These are phyloP conservation scores for Linepithema humile DNA, from an alignment of 1,140 invertebrate genomes.

Conservation along the genomic window DNA sequence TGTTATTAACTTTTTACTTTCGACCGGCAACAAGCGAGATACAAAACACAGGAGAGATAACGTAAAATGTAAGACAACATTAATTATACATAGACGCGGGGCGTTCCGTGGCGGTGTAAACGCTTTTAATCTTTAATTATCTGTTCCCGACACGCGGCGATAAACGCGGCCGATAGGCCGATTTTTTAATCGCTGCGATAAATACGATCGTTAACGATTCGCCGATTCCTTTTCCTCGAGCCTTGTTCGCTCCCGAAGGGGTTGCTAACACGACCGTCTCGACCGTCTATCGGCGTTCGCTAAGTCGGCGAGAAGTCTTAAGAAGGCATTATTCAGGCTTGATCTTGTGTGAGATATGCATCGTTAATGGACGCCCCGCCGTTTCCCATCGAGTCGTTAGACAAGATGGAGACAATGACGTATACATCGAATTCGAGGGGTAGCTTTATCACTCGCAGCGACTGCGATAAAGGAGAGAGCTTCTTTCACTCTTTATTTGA, in stretches of 20 bases:
- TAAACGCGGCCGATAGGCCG: neutral
- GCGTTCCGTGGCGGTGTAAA: neutral
- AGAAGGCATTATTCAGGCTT: conserved; percentile 65
- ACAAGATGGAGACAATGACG: conserved; percentile 27
- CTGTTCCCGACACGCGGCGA: conserved; percentile 6
- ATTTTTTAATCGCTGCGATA: conserved; percentile 38
- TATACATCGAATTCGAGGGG: conserved; percentile 4
- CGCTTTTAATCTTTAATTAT: conserved; percentile 52
- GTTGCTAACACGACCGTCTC: conserved; percentile 54
- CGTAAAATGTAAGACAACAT: conserved; percentile 32
- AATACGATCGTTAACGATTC: conserved; percentile 49
- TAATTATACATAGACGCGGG: conserved; percentile 30
- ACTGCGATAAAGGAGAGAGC: conserved; percentile 8
- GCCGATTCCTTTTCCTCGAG: conserved; percentile 34
- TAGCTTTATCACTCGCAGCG: neutral
- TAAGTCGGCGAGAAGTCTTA: conserved; percentile 52
- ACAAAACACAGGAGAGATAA: conserved; percentile 27
- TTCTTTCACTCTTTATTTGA: neutral
- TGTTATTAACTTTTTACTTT: neutral
- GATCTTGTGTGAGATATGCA: conserved; percentile 71
- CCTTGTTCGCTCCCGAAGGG: neutral
- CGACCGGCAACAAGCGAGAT: neutral
- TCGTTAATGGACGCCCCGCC: conserved; percentile 62
- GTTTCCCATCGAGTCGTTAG: neutral
- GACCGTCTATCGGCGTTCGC: conserved; percentile 42